Conservation (phyloP, 2,113 vertebrate genomes). For the Microtus ochrogaster region DNA sequence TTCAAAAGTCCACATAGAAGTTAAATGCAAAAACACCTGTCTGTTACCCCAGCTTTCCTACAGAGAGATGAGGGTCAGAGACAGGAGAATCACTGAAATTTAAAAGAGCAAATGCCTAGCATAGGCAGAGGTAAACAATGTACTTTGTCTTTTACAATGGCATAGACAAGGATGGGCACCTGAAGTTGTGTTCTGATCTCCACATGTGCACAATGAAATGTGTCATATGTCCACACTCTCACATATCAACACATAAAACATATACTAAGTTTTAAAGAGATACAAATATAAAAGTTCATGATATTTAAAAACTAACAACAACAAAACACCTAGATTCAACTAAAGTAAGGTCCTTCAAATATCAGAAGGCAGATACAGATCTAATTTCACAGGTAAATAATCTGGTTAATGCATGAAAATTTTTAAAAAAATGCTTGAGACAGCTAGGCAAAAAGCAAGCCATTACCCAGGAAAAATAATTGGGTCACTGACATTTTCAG, state of each 20-base stretch:
- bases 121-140: not conserved
- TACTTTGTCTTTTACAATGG: not conserved
- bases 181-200: not conserved
- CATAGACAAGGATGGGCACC: not conserved
- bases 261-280: not conserved
- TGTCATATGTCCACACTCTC: not conserved
- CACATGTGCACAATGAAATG: not conserved
- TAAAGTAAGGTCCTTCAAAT: not conserved
- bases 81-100: not conserved
- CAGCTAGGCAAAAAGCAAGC: not conserved
- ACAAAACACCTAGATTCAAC: not conserved
- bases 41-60: not conserved
- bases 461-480: slow-evolving; percentile 9
- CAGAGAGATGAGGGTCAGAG: too few relatives aligned
- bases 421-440: not conserved
- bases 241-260: not conserved
- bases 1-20: not conserved
- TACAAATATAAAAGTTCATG: not conserved
- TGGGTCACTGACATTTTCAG: not conserved
- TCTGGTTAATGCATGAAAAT: not conserved
- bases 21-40: not conserved
- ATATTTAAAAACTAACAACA: not conserved
- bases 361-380: not conserved
- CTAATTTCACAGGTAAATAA: slow-evolving; percentile 25
- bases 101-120: not conserved